phyloP scores from a whole-genome alignment of 2,888 invertebrate genomes.

The Cryptus viduatorius region DNA sequence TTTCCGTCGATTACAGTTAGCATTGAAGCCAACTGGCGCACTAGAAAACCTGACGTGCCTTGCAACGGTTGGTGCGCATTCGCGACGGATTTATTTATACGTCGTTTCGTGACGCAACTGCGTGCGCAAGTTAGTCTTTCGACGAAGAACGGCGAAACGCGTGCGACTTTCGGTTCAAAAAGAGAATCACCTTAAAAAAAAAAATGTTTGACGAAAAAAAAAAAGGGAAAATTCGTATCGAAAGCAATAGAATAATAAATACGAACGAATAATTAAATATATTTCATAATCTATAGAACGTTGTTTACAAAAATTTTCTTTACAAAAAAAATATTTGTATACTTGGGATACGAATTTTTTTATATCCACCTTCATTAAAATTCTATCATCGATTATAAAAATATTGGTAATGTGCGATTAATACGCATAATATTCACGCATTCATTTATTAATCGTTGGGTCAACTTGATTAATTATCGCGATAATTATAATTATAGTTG shows the following conservation, averaged over 20 bases:
- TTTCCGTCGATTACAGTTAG: not conserved
- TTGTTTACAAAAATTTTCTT: too few species aligned
- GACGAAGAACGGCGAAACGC: not conserved
- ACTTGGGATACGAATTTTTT: too few species aligned
- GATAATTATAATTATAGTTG: slow-evolving; percentile 40
- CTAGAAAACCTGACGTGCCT: slow-evolving; percentile 20
- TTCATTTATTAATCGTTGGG: not conserved
- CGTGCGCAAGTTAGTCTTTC: not conserved
- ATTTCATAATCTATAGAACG: too few species aligned
- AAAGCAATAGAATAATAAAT: not conserved
- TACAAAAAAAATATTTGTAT: too few species aligned
- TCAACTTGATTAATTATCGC: slow-evolving; percentile 30
- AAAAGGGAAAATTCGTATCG: not conserved
- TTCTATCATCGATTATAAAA: too few species aligned
- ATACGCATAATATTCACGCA: not conserved
- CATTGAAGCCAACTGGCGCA: not conserved
- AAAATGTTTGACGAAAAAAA: too few species aligned
- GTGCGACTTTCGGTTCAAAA: slow-evolving; percentile 13
- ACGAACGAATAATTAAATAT: too few species aligned
- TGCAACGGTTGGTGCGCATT: slow-evolving; percentile 5
- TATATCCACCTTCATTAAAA: too few species aligned
- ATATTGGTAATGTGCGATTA: not conserved
- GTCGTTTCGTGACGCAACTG: slow-evolving; percentile 38
- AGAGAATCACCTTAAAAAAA: not conserved
- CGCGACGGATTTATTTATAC: slow-evolving; percentile 47